A percentile compares a stretch with the other conserved stretches of the same genome.
phyloP scores from a whole-genome alignment of 2,888 invertebrate genomes.

The Acrobasis consociella region DNA sequence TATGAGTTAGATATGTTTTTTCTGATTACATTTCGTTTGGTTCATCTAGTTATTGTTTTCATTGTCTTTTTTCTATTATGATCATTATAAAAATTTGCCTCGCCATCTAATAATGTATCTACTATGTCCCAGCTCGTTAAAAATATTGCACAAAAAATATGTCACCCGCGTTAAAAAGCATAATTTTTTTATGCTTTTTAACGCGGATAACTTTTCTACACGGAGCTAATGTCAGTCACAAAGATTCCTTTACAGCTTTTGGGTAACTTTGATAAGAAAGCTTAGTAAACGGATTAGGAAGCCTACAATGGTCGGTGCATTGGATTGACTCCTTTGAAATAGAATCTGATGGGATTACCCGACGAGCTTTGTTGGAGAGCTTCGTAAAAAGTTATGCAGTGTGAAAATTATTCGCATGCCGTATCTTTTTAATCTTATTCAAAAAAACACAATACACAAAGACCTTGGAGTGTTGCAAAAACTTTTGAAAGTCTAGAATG shows the following conservation, averaged over 20 bases:
- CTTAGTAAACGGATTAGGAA: conserved; percentile 30
- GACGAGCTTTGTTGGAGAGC: conserved; percentile 9
- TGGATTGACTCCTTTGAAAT: conserved; percentile 30
- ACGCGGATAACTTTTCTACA: no score
- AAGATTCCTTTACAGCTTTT: conserved; percentile 2
- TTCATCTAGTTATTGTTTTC: no score
- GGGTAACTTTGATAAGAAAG: conserved; percentile 16
- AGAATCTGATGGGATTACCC: conserved; percentile 31
- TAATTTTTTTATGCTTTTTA: not conserved
- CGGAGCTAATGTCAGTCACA: conserved; percentile 4
- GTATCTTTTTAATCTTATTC: conserved; percentile 4
- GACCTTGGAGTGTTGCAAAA: not conserved
- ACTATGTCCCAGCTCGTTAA: not conserved
- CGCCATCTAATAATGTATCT: no score
- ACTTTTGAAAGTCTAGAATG: not conserved
- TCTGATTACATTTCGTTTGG: no score
- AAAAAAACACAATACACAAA: not conserved
- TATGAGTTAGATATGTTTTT: no score
- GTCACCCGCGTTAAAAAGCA: not conserved
- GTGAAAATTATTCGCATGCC: conserved; percentile 7
- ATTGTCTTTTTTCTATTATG: no score
- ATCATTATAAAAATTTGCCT: no score
- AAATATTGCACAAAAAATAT: not conserved
- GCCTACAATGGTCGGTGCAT: conserved; percentile 27
- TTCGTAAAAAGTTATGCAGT: conserved; percentile 11